Evolutionary conservation across 2,797 vertebrate species (phyloP).

Genomic region (Acanthiza pusilla): DNA sequence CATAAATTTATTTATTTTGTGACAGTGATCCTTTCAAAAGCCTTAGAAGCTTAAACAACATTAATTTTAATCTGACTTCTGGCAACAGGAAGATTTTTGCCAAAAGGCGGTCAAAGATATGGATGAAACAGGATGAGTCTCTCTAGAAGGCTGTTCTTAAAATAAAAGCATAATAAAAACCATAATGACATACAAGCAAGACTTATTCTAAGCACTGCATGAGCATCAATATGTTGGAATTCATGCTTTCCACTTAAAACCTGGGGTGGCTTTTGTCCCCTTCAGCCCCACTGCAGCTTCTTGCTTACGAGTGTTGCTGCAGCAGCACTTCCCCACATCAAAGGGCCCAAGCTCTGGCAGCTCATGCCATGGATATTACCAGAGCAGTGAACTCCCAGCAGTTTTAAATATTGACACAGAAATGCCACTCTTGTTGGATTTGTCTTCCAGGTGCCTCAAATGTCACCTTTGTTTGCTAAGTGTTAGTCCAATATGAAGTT

Average conservation of each 20-base stretch:
- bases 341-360: background rate
- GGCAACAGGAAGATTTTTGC: background rate
- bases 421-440: slow-evolving; percentile 1
- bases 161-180: background rate
- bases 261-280: background rate
- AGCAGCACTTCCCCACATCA: background rate
- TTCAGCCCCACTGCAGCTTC: background rate
- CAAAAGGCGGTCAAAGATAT: background rate
- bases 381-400: background rate
- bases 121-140: background rate
- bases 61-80: background rate
- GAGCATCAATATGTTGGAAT: background rate
- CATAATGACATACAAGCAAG: background rate
- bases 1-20: slow-evolving; percentile 42
- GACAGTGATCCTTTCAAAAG: background rate
- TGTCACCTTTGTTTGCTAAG: slow-evolving; percentile 24
- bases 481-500: background rate
- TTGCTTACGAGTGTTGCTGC: accelerated
- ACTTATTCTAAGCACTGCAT: background rate
- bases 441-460: slow-evolving; percentile 21
- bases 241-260: background rate
- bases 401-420: background rate
- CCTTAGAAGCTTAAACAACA: background rate
- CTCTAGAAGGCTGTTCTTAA: background rate
- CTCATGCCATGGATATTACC: background rate